Conservation (phyloP, 2,888 invertebrate species). For the Thereva nobilitata region DNA sequence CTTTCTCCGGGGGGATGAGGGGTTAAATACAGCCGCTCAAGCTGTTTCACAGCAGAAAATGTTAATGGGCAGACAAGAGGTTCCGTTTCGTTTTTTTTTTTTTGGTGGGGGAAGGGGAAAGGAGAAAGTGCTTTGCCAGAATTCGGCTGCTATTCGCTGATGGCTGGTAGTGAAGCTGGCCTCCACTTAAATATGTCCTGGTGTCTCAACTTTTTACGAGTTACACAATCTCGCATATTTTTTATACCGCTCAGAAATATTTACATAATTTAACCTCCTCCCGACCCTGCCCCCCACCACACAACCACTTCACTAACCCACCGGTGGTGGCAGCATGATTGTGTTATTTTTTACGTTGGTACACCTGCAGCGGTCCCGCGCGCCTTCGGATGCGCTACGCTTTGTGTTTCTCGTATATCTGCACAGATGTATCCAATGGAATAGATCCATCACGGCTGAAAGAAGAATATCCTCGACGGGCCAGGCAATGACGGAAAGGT, state of each 20-base stretch:
- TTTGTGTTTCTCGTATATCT: conserved; percentile 10
- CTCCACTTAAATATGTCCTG: not conserved
- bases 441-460: conserved; percentile 32
- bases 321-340: not conserved
- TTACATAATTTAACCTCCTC: conserved; percentile 15
- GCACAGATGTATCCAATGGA: conserved; percentile 33
- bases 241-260: conserved; percentile 10
- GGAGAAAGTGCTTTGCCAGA: not conserved
- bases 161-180: not conserved
- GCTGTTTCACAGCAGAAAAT: conserved; percentile 24
- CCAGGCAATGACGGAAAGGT: conserved; percentile 18
- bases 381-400: conserved; percentile 9
- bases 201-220: conserved; percentile 10
- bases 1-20: conserved; percentile 1
- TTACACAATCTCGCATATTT: conserved; percentile 2
- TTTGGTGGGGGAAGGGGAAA: too few species aligned
- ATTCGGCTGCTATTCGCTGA: conserved; percentile 18
- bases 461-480: conserved; percentile 14
- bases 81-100: not conserved
- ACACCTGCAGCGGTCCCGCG: conserved; percentile 23
- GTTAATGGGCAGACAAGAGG: conserved; percentile 25
- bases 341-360: not conserved
- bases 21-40: not conserved
- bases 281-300: too few species aligned
- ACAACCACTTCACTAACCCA: too few species aligned